Evolutionary conservation across 1,140 invertebrate species (phyloP).

Genomic region (Sycophila sp.): DNA sequence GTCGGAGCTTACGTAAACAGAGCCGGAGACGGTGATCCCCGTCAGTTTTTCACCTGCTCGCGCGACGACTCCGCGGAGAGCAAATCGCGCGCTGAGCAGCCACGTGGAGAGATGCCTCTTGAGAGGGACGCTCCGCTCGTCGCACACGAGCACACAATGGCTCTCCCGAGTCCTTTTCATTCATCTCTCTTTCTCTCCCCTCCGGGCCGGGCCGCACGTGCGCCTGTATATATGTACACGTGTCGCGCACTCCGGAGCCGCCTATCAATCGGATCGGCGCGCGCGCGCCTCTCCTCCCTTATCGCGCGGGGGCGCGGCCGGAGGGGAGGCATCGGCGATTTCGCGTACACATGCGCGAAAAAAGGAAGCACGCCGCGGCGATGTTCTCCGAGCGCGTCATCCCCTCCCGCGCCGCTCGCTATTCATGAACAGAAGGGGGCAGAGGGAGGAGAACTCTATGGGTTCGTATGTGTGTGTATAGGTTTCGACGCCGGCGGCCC

Average conservation of each 20-base stretch:
- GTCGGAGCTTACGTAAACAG: too few species aligned
- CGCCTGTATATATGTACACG: not conserved
- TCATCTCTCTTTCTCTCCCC: not conserved
- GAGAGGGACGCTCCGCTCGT: not conserved
- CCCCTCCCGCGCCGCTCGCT: slow-evolving; percentile 31
- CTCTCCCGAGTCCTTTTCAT: slow-evolving; percentile 1
- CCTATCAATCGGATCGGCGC: slow-evolving; percentile 8
- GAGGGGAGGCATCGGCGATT: not conserved
- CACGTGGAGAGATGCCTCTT: not conserved
- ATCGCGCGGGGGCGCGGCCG: slow-evolving; percentile 7
- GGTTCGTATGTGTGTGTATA: too few species aligned
- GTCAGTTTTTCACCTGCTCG: too few species aligned
- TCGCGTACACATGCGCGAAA: slow-evolving; percentile 3
- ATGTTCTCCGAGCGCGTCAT: slow-evolving; percentile 31
- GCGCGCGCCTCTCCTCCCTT: slow-evolving; percentile 21
- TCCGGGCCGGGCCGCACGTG: not conserved
- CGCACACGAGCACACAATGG: not conserved
- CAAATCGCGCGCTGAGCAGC: too few species aligned
- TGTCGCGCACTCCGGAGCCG: too few species aligned
- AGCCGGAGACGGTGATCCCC: too few species aligned
- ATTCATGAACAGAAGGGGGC: not conserved
- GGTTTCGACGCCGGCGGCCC: slow-evolving; percentile 3
- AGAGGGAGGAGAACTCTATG: not conserved
- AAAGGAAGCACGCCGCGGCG: slow-evolving; percentile 4
- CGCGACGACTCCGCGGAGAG: too few species aligned